These are phyloP conservation scores for Neosilurus mollespiculum DNA, from an alignment of 2,797 vertebrate genomes.

Conservation along the genomic window DNA sequence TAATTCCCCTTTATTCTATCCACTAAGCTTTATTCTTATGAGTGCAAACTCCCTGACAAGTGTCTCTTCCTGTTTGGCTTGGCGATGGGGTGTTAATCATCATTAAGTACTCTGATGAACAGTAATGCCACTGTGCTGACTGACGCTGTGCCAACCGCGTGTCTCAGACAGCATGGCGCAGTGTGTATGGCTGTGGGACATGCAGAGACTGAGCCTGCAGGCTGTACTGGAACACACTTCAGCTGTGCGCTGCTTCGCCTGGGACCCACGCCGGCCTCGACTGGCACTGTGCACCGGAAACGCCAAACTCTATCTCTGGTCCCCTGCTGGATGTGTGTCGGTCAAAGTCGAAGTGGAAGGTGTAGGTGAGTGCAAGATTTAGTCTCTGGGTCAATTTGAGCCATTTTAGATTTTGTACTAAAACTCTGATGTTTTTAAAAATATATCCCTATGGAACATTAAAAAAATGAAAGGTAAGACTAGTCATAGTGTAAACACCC, in stretches of 20 bases:
- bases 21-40: slow-evolving; percentile 32
- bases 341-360: slow-evolving; percentile 88
- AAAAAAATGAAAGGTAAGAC: background rate
- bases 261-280: slow-evolving; percentile 85
- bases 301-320: slow-evolving; percentile 87
- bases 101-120: slow-evolving; percentile 32
- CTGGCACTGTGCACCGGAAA: slow-evolving; percentile 88
- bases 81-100: slow-evolving; percentile 36
- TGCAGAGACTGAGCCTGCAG: slow-evolving; percentile 80
- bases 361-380: slow-evolving; percentile 60
- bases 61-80: slow-evolving; percentile 42
- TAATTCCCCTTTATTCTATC: slow-evolving; percentile 43
- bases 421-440: background rate
- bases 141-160: slow-evolving; percentile 40
- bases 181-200: slow-evolving; percentile 91
- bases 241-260: slow-evolving; percentile 82
- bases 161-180: slow-evolving; percentile 83
- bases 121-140: slow-evolving; percentile 33
- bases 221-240: slow-evolving; percentile 86
- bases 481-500: too few relatives aligned
- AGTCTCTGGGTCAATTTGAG: background rate
- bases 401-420: background rate
- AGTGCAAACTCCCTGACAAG: slow-evolving; percentile 40
- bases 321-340: slow-evolving; percentile 82
- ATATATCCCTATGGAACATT: background rate